A percentile compares a stretch with the other conserved stretches of the same genome.
These are phyloP conservation scores for Lates calcarifer DNA, from an alignment of 2,113 vertebrate genomes.

Conservation along the genomic window DNA sequence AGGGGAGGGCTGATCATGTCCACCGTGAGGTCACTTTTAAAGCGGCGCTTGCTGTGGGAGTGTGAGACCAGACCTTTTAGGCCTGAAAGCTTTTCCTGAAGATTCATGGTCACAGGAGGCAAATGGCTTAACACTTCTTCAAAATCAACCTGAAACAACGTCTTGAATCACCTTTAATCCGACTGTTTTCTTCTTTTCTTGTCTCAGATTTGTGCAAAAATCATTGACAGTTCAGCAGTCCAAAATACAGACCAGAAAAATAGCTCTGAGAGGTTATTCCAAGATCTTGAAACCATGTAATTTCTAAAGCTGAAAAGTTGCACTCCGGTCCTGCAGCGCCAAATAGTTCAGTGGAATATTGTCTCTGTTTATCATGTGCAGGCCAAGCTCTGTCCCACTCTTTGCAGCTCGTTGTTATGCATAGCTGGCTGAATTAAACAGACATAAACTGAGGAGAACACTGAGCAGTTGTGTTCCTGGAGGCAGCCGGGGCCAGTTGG, in stretches of 20 bases:
- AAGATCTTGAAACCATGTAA: constrained; percentile 48
- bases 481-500: constrained; percentile 64
- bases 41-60: constrained; percentile 90
- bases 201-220: constrained; percentile 12
- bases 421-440: constrained; percentile 70
- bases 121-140: neutral
- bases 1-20: constrained; percentile 98
- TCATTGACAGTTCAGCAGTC: constrained; percentile 24
- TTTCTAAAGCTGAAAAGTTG: constrained; percentile 28
- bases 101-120: constrained; percentile 86
- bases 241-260: constrained; percentile 40
- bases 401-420: constrained; percentile 68
- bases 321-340: constrained; percentile 26
- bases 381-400: constrained; percentile 66
- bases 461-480: constrained; percentile 78
- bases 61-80: constrained; percentile 91
- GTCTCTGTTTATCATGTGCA: constrained; percentile 71
- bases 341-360: constrained; percentile 61
- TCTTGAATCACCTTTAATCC: constrained; percentile 45
- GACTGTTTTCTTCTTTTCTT: constrained; percentile 14
- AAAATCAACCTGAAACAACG: constrained; percentile 9
- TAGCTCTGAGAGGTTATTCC: constrained; percentile 38
- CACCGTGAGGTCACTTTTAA: constrained; percentile 88
- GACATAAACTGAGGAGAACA: constrained; percentile 76
- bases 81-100: constrained; percentile 93